Evolutionary conservation across 2,888 invertebrate genomes (phyloP).

Genomic region (Dioctria rufipes): DNA sequence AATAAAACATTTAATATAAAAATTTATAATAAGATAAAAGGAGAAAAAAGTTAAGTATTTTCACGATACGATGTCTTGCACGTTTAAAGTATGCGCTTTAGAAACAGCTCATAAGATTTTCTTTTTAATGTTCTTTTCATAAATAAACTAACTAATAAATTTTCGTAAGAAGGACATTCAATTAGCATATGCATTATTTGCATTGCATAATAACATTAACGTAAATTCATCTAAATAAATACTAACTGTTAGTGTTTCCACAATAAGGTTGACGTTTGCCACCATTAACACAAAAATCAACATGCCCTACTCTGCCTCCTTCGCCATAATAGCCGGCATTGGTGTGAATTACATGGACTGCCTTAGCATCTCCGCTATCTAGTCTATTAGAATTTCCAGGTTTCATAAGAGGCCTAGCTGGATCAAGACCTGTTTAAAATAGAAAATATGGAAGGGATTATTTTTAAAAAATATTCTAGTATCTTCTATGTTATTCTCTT

Average conservation of each 20-base stretch:
- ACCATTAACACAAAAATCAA: slow-evolving; percentile 86
- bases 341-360: slow-evolving; percentile 85
- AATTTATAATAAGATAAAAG: too few species aligned
- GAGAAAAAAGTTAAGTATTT: not conserved
- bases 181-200: too few species aligned
- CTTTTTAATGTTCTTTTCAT: too few species aligned
- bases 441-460: not conserved
- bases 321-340: slow-evolving; percentile 87
- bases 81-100: too few species aligned
- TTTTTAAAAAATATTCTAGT: not conserved
- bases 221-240: not conserved
- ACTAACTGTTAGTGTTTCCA: slow-evolving; percentile 79
- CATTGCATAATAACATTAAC: not conserved
- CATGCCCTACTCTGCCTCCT: slow-evolving; percentile 80
- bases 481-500: too few species aligned
- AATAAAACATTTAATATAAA: slow-evolving; percentile 8
- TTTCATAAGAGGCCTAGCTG: slow-evolving; percentile 81
- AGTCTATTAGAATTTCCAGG: slow-evolving; percentile 77
- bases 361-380: slow-evolving; percentile 82
- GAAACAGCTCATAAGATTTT: too few species aligned
- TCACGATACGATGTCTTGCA: too few species aligned
- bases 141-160: too few species aligned
- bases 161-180: too few species aligned
- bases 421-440: slow-evolving; percentile 76
- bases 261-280: slow-evolving; percentile 84